phyloP scores from a whole-genome alignment of 2,888 invertebrate species.

The Cepaea hortensis region DNA sequence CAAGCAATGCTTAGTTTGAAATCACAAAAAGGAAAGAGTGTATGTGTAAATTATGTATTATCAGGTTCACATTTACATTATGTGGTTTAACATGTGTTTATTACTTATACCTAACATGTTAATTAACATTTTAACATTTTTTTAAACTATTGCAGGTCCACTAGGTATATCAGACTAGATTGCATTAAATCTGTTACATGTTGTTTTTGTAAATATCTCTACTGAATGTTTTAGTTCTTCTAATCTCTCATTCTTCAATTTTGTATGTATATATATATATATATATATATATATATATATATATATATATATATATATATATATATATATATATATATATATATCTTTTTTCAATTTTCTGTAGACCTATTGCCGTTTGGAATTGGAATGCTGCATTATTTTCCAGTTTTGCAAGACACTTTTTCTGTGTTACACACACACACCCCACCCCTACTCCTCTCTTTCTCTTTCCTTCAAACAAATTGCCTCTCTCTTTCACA shows the following conservation, averaged over 20 bases:
- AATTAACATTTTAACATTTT: slow-evolving; percentile 6
- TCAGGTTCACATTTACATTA: neutral
- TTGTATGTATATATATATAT: neutral
- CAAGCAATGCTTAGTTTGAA: too few relatives aligned
- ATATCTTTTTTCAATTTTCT: neutral
- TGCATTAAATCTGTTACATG: neutral
- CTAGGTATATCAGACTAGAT: slow-evolving; percentile 20
- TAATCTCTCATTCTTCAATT: neutral
- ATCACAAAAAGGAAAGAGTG: too few relatives aligned
- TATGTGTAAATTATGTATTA: too few relatives aligned
- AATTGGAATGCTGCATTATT: neutral
- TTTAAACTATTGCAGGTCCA: slow-evolving; percentile 11
- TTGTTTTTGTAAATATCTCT: neutral
- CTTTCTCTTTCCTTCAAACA: neutral
- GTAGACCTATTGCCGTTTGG: neutral
- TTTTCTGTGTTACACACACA: too few relatives aligned
- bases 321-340: too few relatives aligned
- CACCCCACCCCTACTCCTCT: neutral
- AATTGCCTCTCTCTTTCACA: neutral
- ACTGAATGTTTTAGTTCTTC: neutral
- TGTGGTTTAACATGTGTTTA: neutral
- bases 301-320: too few relatives aligned
- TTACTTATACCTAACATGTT: neutral
- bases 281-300: too few relatives aligned
- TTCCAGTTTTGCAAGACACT: neutral